These are phyloP conservation scores for Oreonectes daqikongensis DNA, from an alignment of 2,797 vertebrate species.

Conservation along the genomic window DNA sequence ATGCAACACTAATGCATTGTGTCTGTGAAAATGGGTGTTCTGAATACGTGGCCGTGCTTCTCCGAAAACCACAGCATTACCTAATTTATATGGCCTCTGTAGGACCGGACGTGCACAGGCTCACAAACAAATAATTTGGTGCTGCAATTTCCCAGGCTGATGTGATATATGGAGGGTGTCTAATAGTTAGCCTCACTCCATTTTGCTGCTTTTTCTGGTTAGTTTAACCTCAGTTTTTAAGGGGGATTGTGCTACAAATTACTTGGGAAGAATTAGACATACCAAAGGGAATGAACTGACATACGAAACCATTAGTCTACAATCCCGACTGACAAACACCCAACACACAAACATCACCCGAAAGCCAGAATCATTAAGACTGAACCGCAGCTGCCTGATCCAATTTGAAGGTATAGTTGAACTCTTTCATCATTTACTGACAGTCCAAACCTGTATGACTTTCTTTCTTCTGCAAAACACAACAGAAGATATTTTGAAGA, in stretches of 20 bases:
- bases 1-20: conserved; percentile 57
- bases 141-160: conserved; percentile 37
- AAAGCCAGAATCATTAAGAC: conserved; percentile 21
- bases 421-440: no score
- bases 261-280: conserved; percentile 15
- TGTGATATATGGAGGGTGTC: conserved; percentile 50
- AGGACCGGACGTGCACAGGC: conserved; percentile 5
- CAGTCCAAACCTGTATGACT: no score
- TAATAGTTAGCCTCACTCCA: conserved; percentile 50
- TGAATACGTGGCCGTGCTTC: conserved; percentile 42
- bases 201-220: conserved; percentile 23
- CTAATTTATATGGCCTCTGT: conserved; percentile 45
- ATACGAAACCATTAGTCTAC: conserved; percentile 30
- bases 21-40: conserved; percentile 57
- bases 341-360: conserved; percentile 16
- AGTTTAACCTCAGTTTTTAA: conserved; percentile 3
- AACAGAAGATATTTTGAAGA: no score
- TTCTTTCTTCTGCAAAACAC: no score
- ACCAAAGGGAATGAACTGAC: conserved; percentile 30
- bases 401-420: conserved; percentile 9
- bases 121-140: conserved; percentile 41
- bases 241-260: conserved; percentile 10
- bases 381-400: not conserved
- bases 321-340: conserved; percentile 34
- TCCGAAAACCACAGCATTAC: conserved; percentile 52